Evolutionary conservation across 2,797 vertebrate species (phyloP).

Genomic region (Podarcis siculus): DNA sequence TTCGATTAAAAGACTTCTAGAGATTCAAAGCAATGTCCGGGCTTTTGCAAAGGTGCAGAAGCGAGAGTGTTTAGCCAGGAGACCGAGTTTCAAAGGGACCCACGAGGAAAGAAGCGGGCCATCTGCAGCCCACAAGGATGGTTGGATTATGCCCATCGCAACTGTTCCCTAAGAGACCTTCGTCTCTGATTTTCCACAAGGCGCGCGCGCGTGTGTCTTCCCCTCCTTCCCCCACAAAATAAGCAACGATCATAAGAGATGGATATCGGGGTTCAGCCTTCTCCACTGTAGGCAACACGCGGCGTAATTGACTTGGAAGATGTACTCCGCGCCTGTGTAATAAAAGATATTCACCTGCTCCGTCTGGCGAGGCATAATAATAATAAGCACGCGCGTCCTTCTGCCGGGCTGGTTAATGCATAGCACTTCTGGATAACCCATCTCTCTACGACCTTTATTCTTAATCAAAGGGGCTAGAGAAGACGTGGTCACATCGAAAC

Average conservation of each 20-base stretch:
- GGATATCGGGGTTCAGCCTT: slow-evolving; percentile 25
- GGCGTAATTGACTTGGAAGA: slow-evolving; percentile 48
- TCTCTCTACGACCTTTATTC: background rate
- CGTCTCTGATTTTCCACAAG: background rate
- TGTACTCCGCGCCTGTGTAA: slow-evolving; percentile 54
- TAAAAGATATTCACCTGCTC: slow-evolving; percentile 50
- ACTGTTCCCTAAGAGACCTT: background rate
- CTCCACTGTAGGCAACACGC: slow-evolving; percentile 45
- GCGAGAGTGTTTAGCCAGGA: background rate
- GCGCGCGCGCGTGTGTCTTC: background rate
- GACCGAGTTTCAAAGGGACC: background rate
- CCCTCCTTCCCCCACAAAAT: background rate
- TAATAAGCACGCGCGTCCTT: background rate
- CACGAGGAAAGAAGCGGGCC: background rate
- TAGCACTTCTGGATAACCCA: background rate
- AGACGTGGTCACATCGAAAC: background rate
- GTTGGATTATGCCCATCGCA: background rate
- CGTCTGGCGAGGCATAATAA: background rate
- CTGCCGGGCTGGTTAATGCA: background rate
- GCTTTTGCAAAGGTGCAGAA: background rate
- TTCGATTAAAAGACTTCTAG: background rate
- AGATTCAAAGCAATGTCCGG: background rate
- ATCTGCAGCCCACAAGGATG: background rate
- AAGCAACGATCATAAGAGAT: background rate
- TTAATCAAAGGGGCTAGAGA: slow-evolving; percentile 6